Evolutionary conservation across 2,797 vertebrate genomes (phyloP), one percentile per base, ranked within the genome.

Genomic region (Meda fulgida): DNA sequence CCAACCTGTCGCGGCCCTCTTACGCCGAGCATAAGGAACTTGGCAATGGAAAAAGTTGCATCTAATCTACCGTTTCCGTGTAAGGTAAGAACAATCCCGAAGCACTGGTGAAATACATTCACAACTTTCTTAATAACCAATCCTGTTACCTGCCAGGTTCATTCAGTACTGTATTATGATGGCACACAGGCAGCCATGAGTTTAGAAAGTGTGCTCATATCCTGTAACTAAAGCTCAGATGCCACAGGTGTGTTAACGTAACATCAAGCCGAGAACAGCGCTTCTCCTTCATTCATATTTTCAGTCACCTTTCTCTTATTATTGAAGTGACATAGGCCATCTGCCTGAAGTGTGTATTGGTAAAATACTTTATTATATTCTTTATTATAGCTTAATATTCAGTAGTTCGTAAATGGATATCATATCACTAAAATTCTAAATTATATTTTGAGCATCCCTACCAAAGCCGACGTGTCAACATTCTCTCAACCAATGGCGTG

Each of bases 21-120:
- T 16, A 93, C 91, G 36, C 94, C 95, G 8, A 95, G 94, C 92
- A 95, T 95, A 90, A 88, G 95, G 60, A 95, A 95, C 93, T 89
- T 95, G 90, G 95, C 94, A 51, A 95, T 95, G 95, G 95, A 95
- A 92, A 95, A 95, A 87, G 95, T 95, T 83, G 95, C 95, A 7
- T 95, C 95, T 75, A 95, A 92, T 0, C 90, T 95, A 58, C 94
- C 94, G 0, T 95, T 95, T 84, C 95, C 95, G 55, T 95, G 95
- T 90, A 95, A 95, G 94, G 95, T 95, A 91, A 90, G 91, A 51
- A 26, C 8, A 48, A 34, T 19, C 10, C 26, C 4, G 0, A 43
- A 26, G 16, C 29, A 53, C 9, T 34, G 8, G 34, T 58, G n/a
- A 36, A 77, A 36, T 48, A 26, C 7, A 34, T 31, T 85, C 43